Percentiles rank a stretch among this genome's conserved stretches.
phyloP scores from a whole-genome alignment of 2,113 vertebrate genomes.

The Hoplias malabaricus region DNA sequence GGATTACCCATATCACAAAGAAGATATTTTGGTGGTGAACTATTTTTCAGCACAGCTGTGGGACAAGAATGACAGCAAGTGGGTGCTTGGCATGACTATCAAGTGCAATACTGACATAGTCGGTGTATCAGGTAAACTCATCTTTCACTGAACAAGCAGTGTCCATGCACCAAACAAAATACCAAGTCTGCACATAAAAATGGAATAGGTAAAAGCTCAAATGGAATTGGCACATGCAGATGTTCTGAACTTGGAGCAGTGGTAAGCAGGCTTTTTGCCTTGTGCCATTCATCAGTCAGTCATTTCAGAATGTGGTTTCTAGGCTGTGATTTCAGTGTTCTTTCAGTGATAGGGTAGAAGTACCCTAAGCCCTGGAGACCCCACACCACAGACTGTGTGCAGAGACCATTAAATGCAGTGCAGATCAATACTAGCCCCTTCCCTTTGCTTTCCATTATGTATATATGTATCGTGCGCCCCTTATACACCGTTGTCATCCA shows the following conservation, averaged over 20 bases:
- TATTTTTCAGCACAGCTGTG: too few relatives aligned
- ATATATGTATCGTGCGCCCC: neutral
- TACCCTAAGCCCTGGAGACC: conserved; percentile 26
- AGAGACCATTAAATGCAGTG: neutral
- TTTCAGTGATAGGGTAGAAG: neutral
- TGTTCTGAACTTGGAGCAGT: neutral
- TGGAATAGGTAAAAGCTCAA: too few relatives aligned
- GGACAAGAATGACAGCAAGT: too few relatives aligned
- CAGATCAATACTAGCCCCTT: neutral
- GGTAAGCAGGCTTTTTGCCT: neutral
- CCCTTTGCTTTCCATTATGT: neutral
- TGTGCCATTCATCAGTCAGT: neutral
- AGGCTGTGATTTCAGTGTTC: neutral
- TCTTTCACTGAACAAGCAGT: too few relatives aligned
- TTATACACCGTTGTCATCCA: neutral
- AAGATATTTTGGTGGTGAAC: too few relatives aligned
- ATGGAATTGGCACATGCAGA: neutral
- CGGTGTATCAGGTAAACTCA: too few relatives aligned
- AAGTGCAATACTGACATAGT: too few relatives aligned
- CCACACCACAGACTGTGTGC: conserved; percentile 1
- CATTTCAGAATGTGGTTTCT: neutral
- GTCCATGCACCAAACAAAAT: too few relatives aligned
- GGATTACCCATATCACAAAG: too few relatives aligned
- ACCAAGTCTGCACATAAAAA: too few relatives aligned
- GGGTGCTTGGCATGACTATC: too few relatives aligned